These are phyloP conservation scores for Philaethria dido DNA, from an alignment of 2,888 invertebrate genomes.

Conservation along the genomic window DNA sequence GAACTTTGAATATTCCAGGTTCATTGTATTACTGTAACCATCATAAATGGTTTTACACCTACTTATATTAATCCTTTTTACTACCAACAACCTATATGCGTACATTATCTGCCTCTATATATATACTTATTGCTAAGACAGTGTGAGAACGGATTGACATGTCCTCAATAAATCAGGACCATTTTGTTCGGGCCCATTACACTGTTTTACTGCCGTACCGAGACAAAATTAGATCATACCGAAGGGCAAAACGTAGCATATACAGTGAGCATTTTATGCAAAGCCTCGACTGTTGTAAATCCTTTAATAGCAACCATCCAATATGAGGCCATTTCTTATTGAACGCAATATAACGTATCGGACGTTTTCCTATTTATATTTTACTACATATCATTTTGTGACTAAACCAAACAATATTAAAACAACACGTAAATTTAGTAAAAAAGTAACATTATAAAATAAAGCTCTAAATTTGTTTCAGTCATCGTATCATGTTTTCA, in stretches of 20 bases:
- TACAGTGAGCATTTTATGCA: slow-evolving; percentile 54
- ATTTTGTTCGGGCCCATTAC: slow-evolving; percentile 78
- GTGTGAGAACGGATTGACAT: slow-evolving; percentile 53
- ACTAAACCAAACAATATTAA: background rate
- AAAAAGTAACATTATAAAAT: too few species aligned
- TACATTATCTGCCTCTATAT: slow-evolving; percentile 59
- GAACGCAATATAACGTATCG: slow-evolving; percentile 5
- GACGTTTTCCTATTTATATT: background rate
- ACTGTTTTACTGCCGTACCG: slow-evolving; percentile 76
- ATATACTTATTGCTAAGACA: slow-evolving; percentile 59
- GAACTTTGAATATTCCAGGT: too few species aligned
- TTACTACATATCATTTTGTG: background rate
- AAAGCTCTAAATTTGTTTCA: too few species aligned
- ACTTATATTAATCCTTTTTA: too few species aligned
- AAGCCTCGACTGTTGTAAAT: slow-evolving; percentile 69
- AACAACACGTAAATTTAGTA: background rate
- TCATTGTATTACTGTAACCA: too few species aligned
- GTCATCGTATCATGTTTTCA: too few species aligned
- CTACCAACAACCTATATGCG: too few species aligned
- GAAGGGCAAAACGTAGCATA: slow-evolving; percentile 60
- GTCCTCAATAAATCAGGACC: slow-evolving; percentile 57
- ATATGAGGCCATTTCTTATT: slow-evolving; percentile 42
- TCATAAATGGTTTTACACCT: too few species aligned
- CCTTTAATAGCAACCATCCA: slow-evolving; percentile 67
- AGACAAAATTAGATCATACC: slow-evolving; percentile 79